Percentiles rank a stretch among this genome's conserved stretches.
These are phyloP conservation scores for Rutilus rutilus DNA, from an alignment of 2,113 vertebrate species.

Conservation along the genomic window DNA sequence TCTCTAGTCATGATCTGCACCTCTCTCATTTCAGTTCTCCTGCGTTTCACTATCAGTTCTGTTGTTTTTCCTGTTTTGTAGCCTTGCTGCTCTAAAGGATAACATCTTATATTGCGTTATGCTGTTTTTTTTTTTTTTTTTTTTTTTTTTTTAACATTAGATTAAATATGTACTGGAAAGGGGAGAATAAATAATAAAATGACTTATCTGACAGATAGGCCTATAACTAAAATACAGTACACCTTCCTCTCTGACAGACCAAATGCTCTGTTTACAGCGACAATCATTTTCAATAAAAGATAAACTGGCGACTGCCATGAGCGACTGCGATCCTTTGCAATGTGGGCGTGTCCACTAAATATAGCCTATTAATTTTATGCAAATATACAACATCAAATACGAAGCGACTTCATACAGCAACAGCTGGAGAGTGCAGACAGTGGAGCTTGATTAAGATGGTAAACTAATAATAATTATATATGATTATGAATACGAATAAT, in stretches of 20 bases:
- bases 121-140: not conserved
- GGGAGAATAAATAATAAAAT: not conserved
- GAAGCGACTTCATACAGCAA: not conserved
- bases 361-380: not conserved
- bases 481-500: not conserved
- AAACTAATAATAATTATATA: not conserved
- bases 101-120: not conserved
- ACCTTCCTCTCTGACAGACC: not conserved
- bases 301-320: not conserved
- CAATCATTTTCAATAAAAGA: not conserved
- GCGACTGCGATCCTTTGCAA: not conserved
- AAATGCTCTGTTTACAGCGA: not conserved
- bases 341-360: not conserved
- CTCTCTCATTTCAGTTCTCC: not conserved
- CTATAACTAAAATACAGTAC: too few species aligned
- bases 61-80: not conserved
- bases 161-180: not conserved
- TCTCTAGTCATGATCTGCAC: not conserved
- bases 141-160: not conserved
- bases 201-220: not conserved
- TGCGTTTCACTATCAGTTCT: not conserved
- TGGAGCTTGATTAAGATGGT: not conserved
- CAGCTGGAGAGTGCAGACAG: not conserved
- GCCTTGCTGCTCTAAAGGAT: not conserved
- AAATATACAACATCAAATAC: not conserved